Evolutionary conservation across 2,888 invertebrate species (phyloP).

Genomic region (Acanthoscelides obtectus): DNA sequence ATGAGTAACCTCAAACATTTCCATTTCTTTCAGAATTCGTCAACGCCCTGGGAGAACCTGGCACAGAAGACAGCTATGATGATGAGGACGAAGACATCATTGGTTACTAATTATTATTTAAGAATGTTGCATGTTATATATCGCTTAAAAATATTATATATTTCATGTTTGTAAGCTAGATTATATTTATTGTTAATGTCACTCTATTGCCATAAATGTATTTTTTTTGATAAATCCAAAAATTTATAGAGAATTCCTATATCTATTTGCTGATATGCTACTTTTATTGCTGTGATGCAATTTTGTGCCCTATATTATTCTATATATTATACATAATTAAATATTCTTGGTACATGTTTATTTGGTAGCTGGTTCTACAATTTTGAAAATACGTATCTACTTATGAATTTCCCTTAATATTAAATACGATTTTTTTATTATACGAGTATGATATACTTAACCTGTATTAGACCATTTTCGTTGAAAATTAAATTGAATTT

Average conservation of each 20-base stretch:
- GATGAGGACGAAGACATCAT: slow-evolving; percentile 61
- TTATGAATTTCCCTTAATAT: no score
- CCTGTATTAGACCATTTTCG: no score
- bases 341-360: neutral
- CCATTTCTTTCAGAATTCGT: slow-evolving; percentile 63
- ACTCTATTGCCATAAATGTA: neutral
- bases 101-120: slow-evolving; percentile 22
- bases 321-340: neutral
- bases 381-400: neutral
- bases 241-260: no score
- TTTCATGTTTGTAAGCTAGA: neutral
- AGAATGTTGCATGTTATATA: neutral
- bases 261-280: no score
- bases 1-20: neutral
- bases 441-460: no score
- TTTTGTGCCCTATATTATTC: no score
- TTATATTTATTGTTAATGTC: neutral
- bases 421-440: no score
- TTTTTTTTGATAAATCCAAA: no score
- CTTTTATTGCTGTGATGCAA: no score
- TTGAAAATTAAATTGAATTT: no score
- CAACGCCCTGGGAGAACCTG: slow-evolving; percentile 78
- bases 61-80: slow-evolving; percentile 66
- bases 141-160: neutral
- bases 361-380: neutral